These are phyloP conservation scores for Eumeta japonica DNA, from an alignment of 1,140 invertebrate species.

Conservation along the genomic window DNA sequence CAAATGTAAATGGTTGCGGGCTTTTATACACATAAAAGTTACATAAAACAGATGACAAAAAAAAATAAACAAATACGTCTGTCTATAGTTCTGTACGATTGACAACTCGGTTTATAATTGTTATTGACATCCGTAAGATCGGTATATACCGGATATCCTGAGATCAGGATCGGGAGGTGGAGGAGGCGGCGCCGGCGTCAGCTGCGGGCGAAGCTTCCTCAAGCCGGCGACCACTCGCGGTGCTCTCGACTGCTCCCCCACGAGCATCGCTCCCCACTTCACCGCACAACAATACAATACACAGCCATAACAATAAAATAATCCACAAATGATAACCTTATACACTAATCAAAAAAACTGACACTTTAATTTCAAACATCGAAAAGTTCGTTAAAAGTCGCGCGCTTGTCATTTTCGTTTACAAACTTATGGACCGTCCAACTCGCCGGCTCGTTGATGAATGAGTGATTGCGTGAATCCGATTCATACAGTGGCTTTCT, in stretches of 20 bases:
- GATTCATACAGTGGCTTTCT: no score
- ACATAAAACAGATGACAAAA: no score
- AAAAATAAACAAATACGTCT: no score
- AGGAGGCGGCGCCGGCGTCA: slow-evolving; percentile 43
- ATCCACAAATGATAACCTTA: slow-evolving; percentile 7
- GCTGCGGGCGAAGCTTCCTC: slow-evolving; percentile 43
- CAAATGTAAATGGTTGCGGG: no score
- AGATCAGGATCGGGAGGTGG: slow-evolving; percentile 43
- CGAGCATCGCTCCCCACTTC: slow-evolving; percentile 47
- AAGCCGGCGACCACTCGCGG: slow-evolving; percentile 52
- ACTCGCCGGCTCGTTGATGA: slow-evolving; percentile 32
- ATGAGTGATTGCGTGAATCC: no score
- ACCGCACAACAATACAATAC: slow-evolving; percentile 39
- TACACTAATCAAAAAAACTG: slow-evolving; percentile 22
- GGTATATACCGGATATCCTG: slow-evolving; percentile 43
- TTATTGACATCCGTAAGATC: no score
- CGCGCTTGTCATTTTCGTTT: slow-evolving; percentile 27
- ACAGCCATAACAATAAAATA: slow-evolving; percentile 16
- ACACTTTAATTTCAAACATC: slow-evolving; percentile 38
- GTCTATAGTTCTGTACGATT: no score
- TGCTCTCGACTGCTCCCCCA: slow-evolving; percentile 49
- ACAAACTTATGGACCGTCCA: slow-evolving; percentile 20
- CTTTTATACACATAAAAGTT: no score
- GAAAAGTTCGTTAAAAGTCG: slow-evolving; percentile 42
- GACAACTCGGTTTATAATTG: no score